These are phyloP conservation scores for Casuarius casuarius DNA, from an alignment of 2,113 vertebrate genomes.

Conservation along the genomic window DNA sequence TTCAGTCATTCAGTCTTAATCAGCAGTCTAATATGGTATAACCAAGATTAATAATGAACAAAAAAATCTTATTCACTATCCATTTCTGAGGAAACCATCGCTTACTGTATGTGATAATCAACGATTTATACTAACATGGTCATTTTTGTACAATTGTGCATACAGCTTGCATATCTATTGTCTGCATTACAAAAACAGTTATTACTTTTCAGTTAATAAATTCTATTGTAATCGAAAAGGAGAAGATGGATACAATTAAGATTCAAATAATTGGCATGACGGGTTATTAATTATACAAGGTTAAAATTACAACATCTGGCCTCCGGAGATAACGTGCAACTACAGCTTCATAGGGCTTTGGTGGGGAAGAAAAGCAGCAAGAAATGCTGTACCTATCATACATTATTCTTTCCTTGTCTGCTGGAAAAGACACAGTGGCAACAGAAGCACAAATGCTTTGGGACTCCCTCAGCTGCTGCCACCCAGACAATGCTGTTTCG, in stretches of 20 bases:
- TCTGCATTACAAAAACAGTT: neutral
- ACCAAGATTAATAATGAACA: neutral
- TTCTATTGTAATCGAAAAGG: neutral
- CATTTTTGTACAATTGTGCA: neutral
- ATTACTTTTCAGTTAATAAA: neutral
- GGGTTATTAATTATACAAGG: neutral
- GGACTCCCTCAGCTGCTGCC: neutral
- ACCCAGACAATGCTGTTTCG: neutral
- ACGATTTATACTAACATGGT: neutral
- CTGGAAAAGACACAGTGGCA: neutral
- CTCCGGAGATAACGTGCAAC: neutral
- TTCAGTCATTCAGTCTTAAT: neutral
- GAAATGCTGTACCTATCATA: neutral
- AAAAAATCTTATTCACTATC: neutral
- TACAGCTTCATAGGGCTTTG: neutral
- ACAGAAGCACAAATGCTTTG: neutral
- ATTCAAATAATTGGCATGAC: neutral
- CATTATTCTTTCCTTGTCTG: neutral
- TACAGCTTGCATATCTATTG: neutral
- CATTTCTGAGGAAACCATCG: neutral
- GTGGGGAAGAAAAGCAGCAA: neutral
- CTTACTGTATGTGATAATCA: neutral
- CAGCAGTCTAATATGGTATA: neutral
- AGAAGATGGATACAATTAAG: neutral
- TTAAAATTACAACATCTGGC: neutral